A percentile compares a stretch with the other conserved stretches of the same genome.
phyloP scores from a whole-genome alignment of 2,113 vertebrate species.

The Colistium nudipinnis region DNA sequence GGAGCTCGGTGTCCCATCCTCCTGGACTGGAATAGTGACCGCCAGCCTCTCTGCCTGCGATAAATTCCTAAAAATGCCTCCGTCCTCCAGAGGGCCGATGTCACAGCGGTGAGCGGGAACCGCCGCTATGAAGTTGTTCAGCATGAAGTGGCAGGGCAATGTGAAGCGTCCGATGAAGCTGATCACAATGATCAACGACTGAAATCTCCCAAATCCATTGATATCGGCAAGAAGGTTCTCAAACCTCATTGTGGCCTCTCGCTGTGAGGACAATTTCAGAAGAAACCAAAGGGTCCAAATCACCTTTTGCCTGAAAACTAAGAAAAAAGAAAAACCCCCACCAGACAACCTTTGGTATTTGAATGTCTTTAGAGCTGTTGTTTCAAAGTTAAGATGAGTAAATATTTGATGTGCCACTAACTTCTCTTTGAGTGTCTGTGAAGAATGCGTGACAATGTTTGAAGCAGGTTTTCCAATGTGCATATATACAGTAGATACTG shows the following conservation, averaged over 20 bases:
- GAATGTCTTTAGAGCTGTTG: neutral
- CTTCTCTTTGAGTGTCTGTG: neutral
- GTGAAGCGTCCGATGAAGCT: constrained; percentile 77
- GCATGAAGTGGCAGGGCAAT: constrained; percentile 87
- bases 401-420: constrained; percentile 52
- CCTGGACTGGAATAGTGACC: constrained; percentile 79
- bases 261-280: neutral
- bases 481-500: too few species aligned
- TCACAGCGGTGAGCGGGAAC: constrained; percentile 85
- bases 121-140: constrained; percentile 85
- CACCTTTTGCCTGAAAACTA: neutral
- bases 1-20: constrained; percentile 81
- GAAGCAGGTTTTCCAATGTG: neutral
- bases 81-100: constrained; percentile 73
- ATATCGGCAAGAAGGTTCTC: constrained; percentile 85
- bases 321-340: neutral
- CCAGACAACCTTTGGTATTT: constrained; percentile 11
- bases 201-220: constrained; percentile 88
- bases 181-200: constrained; percentile 80
- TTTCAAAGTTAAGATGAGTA: neutral
- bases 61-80: constrained; percentile 76
- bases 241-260: constrained; percentile 64
- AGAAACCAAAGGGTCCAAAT: neutral
- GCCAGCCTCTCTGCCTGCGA: constrained; percentile 75
- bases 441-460: neutral